These are phyloP conservation scores for Leptodactylus fallax DNA, from an alignment of 2,797 vertebrate species.

Conservation along the genomic window DNA sequence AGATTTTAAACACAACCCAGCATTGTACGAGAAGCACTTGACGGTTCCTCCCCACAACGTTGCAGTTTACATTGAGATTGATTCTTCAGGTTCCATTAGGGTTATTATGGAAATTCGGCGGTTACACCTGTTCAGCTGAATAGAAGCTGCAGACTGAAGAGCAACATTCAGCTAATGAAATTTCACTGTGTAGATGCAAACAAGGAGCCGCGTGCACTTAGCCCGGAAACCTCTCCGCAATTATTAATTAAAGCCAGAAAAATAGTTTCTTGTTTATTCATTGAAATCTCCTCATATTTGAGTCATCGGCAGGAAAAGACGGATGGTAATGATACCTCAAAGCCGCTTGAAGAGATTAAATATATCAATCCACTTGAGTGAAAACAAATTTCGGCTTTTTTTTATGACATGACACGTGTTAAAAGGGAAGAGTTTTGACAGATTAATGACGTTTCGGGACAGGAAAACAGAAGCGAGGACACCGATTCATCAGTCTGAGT, in stretches of 20 bases:
- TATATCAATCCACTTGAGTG: neutral
- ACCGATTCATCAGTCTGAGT: neutral
- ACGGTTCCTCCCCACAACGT: neutral
- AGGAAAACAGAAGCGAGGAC: neutral
- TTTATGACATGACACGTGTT: neutral
- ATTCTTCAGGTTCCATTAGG: neutral
- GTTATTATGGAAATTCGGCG: conserved; percentile 9
- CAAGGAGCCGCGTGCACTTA: neutral
- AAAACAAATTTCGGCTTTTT: neutral
- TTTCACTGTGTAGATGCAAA: neutral
- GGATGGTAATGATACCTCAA: conserved; percentile 2
- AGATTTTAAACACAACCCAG: neutral
- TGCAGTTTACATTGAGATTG: neutral
- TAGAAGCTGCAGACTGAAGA: neutral
- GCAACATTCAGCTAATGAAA: conserved; percentile 5
- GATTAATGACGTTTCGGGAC: neutral
- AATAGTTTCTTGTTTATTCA: conserved; percentile 4
- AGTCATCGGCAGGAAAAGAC: neutral
- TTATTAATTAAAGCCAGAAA: neutral
- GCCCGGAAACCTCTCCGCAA: neutral
- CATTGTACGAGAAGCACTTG: neutral
- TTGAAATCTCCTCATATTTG: conserved; percentile 6
- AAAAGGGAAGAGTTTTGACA: neutral
- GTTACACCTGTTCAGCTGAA: neutral
- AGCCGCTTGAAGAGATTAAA: conserved; percentile 19